Evolutionary conservation across 2,888 invertebrate genomes (phyloP).

Genomic region (Latheticus oryzae): DNA sequence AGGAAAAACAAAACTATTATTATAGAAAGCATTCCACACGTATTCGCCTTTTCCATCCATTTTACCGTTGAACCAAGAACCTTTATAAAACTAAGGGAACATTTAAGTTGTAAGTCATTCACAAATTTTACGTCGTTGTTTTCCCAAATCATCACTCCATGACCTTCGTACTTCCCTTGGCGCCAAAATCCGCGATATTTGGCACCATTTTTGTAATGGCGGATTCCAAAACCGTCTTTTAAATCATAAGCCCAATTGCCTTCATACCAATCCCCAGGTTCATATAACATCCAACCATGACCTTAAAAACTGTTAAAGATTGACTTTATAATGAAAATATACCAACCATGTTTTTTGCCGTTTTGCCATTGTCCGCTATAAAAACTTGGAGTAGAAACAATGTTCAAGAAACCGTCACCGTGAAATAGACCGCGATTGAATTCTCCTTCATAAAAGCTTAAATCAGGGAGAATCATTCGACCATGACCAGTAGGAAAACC

Average conservation of each 20-base stretch:
- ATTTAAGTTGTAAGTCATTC: too few relatives aligned
- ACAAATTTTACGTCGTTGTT: conserved; percentile 70
- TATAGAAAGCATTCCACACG: conserved; percentile 69
- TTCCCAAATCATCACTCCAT: conserved; percentile 72
- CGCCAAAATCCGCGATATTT: conserved; percentile 72
- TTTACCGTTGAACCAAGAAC: conserved; percentile 70
- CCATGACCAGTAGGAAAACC: conserved; percentile 71
- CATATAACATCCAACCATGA: conserved; percentile 62
- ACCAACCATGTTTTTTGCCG: conserved; percentile 61
- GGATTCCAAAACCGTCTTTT: conserved; percentile 68
- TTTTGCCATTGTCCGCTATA: conserved; percentile 65
- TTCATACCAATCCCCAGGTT: conserved; percentile 62
- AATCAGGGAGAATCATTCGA: conserved; percentile 68
- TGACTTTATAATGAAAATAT: too few relatives aligned
- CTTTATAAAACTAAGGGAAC: conserved; percentile 68
- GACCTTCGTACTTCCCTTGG: conserved; percentile 68
- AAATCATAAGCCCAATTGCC: conserved; percentile 64
- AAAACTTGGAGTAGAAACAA: conserved; percentile 51
- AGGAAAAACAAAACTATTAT: conserved; percentile 69
- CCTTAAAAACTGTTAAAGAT: conserved; percentile 43
- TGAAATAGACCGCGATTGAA: conserved; percentile 69
- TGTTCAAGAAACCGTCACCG: conserved; percentile 61
- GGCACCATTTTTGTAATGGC: conserved; percentile 68
- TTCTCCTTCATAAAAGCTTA: conserved; percentile 71
- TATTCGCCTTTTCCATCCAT: conserved; percentile 73